These are phyloP conservation scores for Planococcus citri DNA, from an alignment of 1,140 invertebrate species.

Conservation along the genomic window DNA sequence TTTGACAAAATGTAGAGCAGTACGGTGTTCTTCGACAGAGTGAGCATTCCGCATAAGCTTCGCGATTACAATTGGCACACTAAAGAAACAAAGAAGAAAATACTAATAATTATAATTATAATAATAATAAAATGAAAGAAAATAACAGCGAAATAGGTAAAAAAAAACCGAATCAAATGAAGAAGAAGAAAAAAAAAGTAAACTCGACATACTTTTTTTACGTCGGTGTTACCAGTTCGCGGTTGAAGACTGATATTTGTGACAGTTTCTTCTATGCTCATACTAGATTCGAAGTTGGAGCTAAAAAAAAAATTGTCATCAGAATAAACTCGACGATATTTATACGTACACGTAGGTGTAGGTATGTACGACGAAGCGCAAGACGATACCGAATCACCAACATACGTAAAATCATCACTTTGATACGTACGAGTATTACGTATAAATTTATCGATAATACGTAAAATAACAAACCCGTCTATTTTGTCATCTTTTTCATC, in stretches of 20 bases:
- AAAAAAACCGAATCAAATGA: no score
- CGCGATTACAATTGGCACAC: constrained; percentile 76
- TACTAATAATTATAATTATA: neutral
- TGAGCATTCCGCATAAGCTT: constrained; percentile 72
- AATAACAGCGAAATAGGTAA: no score
- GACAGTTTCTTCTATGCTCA: neutral
- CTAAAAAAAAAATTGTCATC: constrained; percentile 31
- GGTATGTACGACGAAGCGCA: no score
- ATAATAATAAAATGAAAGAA: no score
- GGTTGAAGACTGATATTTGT: constrained; percentile 6
- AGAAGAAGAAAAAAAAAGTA: no score
- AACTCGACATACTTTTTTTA: neutral
- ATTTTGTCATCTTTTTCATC: constrained; percentile 11
- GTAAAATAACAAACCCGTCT: neutral
- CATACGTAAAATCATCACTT: neutral
- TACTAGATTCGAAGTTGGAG: constrained; percentile 18
- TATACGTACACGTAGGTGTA: no score
- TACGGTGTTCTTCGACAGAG: constrained; percentile 70
- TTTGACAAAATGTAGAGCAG: constrained; percentile 74
- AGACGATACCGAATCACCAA: no score
- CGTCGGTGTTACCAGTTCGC: neutral
- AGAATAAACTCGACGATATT: no score
- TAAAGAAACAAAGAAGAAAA: constrained; percentile 34
- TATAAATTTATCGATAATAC: neutral
- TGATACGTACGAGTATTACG: neutral